Conservation (phyloP, 2,888 invertebrate species). For the Nycteola revayana region DNA sequence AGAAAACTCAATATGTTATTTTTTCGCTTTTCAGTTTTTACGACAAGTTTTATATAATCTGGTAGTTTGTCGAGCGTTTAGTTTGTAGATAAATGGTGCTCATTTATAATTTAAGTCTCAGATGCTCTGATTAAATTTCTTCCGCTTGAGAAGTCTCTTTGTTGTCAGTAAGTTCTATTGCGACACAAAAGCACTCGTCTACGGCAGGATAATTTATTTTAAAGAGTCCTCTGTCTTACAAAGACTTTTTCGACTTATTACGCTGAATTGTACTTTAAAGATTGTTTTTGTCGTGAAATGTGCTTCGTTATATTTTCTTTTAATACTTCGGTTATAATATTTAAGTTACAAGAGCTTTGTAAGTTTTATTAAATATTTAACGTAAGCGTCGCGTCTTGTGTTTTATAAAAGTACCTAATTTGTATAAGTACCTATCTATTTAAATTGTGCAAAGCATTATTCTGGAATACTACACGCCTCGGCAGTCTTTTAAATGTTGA, state of each 20-base stretch:
- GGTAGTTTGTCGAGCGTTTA: constrained; percentile 25
- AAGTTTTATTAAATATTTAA: too few relatives aligned
- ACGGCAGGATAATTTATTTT: constrained; percentile 54
- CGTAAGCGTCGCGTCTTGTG: too few relatives aligned
- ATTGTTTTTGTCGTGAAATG: constrained; percentile 34
- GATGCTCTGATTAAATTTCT: constrained; percentile 61
- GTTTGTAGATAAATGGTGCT: constrained; percentile 23
- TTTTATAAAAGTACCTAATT: too few relatives aligned
- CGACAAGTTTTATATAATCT: constrained; percentile 32
- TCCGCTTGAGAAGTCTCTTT: constrained; percentile 49
- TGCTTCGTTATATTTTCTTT: constrained; percentile 24
- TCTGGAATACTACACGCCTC: too few relatives aligned
- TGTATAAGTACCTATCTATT: too few relatives aligned
- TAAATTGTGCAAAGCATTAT: too few relatives aligned
- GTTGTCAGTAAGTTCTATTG: constrained; percentile 50
- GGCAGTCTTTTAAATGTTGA: too few relatives aligned
- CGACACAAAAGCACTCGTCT: constrained; percentile 54
- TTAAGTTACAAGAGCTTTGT: too few relatives aligned
- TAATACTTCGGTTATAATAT: neutral
- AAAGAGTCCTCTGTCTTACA: constrained; percentile 43
- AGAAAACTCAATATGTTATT: constrained; percentile 2
- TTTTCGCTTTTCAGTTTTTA: constrained; percentile 4
- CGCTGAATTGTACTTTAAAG: constrained; percentile 32
- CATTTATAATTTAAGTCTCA: constrained; percentile 50
- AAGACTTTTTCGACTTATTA: constrained; percentile 37